Evolutionary conservation across 2,888 invertebrate species (phyloP).

Genomic region (Hirtodrosophila cameraria): DNA sequence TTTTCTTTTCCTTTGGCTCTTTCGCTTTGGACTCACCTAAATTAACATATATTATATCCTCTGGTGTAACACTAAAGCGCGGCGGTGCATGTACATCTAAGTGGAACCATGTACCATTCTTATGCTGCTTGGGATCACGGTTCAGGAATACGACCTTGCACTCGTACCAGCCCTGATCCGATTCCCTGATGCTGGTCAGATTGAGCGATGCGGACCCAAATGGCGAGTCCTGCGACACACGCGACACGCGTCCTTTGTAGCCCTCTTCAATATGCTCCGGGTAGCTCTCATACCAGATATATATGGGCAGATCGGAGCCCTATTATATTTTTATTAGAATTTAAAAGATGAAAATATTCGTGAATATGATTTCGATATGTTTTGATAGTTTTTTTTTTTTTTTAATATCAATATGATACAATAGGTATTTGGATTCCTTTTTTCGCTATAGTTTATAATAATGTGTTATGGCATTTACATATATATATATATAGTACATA

Average conservation of each 20-base stretch:
- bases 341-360: conserved; percentile 23
- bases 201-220: conserved; percentile 97
- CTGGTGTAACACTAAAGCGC: conserved; percentile 96
- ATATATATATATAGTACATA: neutral
- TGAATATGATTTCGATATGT: neutral
- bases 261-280: conserved; percentile 98
- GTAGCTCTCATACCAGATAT: conserved; percentile 99
- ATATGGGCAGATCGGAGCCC: conserved; percentile 98
- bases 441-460: no score
- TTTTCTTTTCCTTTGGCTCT: no score
- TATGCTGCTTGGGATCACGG: conserved; percentile 95
- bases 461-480: neutral
- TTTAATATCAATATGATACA: no score
- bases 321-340: conserved; percentile 78
- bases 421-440: no score
- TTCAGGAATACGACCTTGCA: conserved; percentile 98
- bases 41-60: conserved; percentile 98
- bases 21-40: conserved; percentile 87
- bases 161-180: conserved; percentile 98
- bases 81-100: conserved; percentile 98
- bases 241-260: conserved; percentile 95
- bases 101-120: conserved; percentile 99
- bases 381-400: no score
- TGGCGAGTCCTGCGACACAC: conserved; percentile 93
- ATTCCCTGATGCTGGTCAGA: conserved; percentile 96